These are phyloP conservation scores for Athetis lepigone DNA, from an alignment of 2,888 invertebrate species.

Conservation along the genomic window DNA sequence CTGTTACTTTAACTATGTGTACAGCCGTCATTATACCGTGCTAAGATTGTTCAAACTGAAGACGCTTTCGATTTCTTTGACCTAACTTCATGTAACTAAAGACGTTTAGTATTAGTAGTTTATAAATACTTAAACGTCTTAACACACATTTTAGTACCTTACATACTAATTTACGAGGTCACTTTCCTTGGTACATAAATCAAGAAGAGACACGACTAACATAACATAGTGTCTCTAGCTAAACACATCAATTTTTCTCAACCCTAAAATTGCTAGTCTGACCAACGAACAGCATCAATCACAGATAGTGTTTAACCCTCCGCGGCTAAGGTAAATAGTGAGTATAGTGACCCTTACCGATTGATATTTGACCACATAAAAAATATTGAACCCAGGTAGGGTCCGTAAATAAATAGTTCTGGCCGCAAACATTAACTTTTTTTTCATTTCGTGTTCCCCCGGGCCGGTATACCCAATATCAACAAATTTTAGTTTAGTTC, in stretches of 20 bases:
- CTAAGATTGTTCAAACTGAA: no score
- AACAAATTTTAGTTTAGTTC: conserved; percentile 41
- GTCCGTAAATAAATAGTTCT: conserved; percentile 44
- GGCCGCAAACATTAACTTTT: conserved; percentile 32
- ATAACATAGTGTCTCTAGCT: conserved; percentile 43
- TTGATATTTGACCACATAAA: conserved; percentile 64
- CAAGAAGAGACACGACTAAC: conserved; percentile 32
- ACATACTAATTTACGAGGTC: conserved; percentile 9
- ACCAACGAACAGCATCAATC: conserved; percentile 62
- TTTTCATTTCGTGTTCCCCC: conserved; percentile 34
- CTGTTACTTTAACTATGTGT: no score
- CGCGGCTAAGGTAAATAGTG: conserved; percentile 53
- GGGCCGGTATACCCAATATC: conserved; percentile 31
- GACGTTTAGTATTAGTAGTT: conserved; percentile 5
- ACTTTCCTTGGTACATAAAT: conserved; percentile 35
- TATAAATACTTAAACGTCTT: no score
- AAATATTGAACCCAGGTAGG: conserved; percentile 42
- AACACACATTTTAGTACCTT: no score
- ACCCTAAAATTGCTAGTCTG: conserved; percentile 59
- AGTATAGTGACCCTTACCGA: conserved; percentile 61
- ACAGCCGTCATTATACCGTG: no score
- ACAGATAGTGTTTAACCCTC: conserved; percentile 57
- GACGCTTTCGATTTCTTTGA: background rate
- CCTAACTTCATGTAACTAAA: background rate
- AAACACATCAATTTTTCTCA: conserved; percentile 61